Percentiles rank a stretch among this genome's conserved stretches.
phyloP scores from a whole-genome alignment of 1,140 invertebrate genomes.

The Camponotus pennsylvanicus region DNA sequence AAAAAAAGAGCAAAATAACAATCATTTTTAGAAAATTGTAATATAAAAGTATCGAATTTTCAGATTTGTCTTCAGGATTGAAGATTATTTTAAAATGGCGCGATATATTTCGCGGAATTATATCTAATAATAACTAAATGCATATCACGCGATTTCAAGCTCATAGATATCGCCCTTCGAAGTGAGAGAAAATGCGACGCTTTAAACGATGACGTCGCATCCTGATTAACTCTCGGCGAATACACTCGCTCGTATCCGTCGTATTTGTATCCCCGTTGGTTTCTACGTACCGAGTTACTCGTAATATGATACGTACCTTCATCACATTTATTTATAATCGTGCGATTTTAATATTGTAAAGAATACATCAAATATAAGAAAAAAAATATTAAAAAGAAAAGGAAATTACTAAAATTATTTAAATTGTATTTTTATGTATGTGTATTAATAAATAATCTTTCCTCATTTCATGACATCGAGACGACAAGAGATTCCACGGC shows the following conservation, averaged over 20 bases:
- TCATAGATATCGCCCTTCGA: conserved; percentile 66
- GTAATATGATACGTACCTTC: conserved; percentile 20
- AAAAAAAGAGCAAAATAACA: not conserved
- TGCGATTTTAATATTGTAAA: not conserved
- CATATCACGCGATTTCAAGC: conserved; percentile 23
- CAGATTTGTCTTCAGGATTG: not conserved
- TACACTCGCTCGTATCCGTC: conserved; percentile 63
- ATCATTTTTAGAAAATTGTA: conserved; percentile 5
- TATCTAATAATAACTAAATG: conserved; percentile 7
- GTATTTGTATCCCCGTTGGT: conserved; percentile 30
- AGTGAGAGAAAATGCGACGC: conserved; percentile 68
- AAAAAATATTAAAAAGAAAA: no score
- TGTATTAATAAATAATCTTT: not conserved
- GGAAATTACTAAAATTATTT: not conserved
- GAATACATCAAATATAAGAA: not conserved
- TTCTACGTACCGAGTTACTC: conserved; percentile 53
- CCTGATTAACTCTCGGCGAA: conserved; percentile 71
- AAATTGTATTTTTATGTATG: not conserved
- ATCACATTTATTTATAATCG: conserved; percentile 11
- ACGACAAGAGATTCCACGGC: conserved; percentile 48
- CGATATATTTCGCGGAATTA: not conserved
- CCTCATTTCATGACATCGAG: not conserved
- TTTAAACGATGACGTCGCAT: conserved; percentile 73
- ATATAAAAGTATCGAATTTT: not conserved
- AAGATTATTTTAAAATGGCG: not conserved